These are phyloP conservation scores for Budorcas taxicolor DNA, from an alignment of 2,113 vertebrate genomes.

Conservation along the genomic window DNA sequence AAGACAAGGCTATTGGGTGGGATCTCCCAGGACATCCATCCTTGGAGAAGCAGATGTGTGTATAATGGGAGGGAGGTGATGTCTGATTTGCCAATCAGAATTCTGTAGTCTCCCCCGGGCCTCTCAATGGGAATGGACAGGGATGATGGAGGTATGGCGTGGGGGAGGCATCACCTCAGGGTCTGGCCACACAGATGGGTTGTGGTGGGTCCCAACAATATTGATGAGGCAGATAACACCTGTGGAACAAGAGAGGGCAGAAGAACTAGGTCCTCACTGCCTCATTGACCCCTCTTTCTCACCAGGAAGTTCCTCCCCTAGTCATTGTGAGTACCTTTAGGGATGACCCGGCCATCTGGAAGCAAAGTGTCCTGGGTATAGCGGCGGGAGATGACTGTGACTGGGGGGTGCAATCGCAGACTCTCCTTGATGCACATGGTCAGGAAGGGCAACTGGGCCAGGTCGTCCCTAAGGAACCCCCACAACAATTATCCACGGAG, in stretches of 20 bases:
- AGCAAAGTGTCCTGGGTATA: constrained; percentile 83
- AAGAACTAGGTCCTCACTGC: background rate
- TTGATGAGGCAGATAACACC: constrained; percentile 67
- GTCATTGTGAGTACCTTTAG: constrained; percentile 78
- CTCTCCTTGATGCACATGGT: constrained; percentile 96
- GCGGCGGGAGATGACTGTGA: constrained; percentile 78
- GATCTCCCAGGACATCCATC: background rate
- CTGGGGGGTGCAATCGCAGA: constrained; percentile 86
- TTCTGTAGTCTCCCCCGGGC: background rate
- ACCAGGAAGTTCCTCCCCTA: rapidly evolving
- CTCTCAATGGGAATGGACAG: background rate
- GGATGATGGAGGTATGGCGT: background rate
- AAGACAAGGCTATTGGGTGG: background rate
- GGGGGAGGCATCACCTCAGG: constrained; percentile 81
- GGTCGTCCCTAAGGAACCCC: constrained; percentile 83
- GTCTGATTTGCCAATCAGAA: no score
- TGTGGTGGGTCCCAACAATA: background rate
- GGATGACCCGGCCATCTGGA: constrained; percentile 76
- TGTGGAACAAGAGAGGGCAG: background rate
- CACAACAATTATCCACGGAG: background rate
- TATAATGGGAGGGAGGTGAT: background rate
- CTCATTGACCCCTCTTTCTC: background rate
- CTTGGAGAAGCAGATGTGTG: background rate
- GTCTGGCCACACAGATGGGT: constrained; percentile 39
- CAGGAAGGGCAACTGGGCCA: constrained; percentile 87